These are phyloP conservation scores for Pocillopora verrucosa DNA, from an alignment of 64 coral and sea anemone genomes.

Conservation along the genomic window DNA sequence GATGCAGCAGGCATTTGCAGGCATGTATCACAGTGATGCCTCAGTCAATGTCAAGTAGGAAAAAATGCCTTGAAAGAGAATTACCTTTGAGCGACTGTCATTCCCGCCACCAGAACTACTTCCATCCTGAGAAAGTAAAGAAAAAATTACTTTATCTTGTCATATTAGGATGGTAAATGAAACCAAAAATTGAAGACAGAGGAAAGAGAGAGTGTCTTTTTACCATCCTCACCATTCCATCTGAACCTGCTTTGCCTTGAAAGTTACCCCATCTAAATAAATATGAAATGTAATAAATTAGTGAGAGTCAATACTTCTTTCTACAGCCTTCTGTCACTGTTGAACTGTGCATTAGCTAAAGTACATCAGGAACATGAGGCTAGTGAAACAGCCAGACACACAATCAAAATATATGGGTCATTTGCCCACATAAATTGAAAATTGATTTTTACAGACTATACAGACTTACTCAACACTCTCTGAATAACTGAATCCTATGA, in stretches of 20 bases:
- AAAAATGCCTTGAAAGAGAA: neutral
- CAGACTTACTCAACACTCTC: constrained; percentile 75
- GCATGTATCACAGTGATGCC: too few species aligned
- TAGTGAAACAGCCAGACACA: too few species aligned
- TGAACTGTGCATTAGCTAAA: too few species aligned
- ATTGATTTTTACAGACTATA: too few species aligned
- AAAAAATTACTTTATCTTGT: neutral
- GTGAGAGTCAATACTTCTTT: too few species aligned
- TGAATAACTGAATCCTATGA: constrained; percentile 94
- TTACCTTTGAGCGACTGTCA: constrained; percentile 30
- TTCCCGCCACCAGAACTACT: neutral
- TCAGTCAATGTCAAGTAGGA: too few species aligned
- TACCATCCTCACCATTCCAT: constrained; percentile 56
- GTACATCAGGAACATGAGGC: too few species aligned
- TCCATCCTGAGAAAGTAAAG: constrained; percentile 16
- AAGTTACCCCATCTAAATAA: neutral
- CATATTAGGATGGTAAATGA: neutral
- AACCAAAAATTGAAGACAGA: neutral
- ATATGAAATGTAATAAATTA: neutral
- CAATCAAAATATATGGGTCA: too few species aligned
- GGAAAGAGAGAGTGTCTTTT: neutral
- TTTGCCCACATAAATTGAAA: too few species aligned
- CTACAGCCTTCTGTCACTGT: too few species aligned
- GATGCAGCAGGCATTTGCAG: too few species aligned
- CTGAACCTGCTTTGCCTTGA: neutral